Conservation (phyloP, 2,113 vertebrate genomes). For the Eptatretus burgeri region DNA sequence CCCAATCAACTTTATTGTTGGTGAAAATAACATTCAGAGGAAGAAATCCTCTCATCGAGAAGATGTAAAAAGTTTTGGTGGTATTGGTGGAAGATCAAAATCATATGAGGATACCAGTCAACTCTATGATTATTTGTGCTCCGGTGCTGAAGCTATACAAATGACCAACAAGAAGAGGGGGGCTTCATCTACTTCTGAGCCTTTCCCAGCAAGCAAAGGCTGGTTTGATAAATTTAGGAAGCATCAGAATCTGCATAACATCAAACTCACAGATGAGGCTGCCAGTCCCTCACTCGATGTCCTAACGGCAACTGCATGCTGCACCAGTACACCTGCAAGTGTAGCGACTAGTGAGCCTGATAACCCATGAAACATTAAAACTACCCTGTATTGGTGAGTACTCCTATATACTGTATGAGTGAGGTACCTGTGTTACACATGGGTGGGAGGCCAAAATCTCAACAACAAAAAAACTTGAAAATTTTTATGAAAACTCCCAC, state of each 20-base stretch:
- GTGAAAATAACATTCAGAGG: background rate
- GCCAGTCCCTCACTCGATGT: no score
- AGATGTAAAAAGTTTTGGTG: background rate
- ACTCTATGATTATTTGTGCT: background rate
- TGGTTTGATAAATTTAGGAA: constrained; percentile 2
- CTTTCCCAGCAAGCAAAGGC: background rate
- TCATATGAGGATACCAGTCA: background rate
- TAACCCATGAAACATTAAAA: no score
- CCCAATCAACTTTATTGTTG: background rate
- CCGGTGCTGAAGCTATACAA: background rate
- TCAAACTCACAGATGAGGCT: constrained; percentile 1
- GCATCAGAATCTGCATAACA: background rate
- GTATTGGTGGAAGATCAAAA: background rate
- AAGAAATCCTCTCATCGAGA: background rate
- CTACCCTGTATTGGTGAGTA: no score
- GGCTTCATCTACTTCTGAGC: background rate
- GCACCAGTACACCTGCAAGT: no score
- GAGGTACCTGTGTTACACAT: no score
- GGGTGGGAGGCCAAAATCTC: no score
- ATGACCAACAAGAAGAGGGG: background rate
- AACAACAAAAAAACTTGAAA: no score
- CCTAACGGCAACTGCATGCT: no score
- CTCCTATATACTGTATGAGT: no score
- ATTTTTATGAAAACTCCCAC: no score
- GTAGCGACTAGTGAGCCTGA: no score